Evolutionary conservation across 2,888 invertebrate genomes (phyloP).

Genomic region (Diadegma fenestrale): DNA sequence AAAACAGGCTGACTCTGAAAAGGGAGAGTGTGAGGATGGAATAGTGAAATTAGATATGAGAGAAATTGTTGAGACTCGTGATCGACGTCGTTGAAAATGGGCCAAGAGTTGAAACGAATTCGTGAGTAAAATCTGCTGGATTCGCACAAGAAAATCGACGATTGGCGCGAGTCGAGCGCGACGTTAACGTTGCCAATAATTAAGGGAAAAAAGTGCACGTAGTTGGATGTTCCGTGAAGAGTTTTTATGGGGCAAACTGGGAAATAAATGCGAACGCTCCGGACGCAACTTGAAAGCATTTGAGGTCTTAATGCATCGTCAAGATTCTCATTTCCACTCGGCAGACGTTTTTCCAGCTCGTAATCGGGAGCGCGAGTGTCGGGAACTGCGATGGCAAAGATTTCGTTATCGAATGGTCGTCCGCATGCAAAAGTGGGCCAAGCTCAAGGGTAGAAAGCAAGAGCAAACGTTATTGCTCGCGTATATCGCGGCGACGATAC

Average conservation of each 20-base stretch:
- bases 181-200: neutral
- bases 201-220: neutral
- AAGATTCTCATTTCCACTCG: slow-evolving; percentile 30
- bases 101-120: neutral
- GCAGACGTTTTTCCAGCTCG: neutral
- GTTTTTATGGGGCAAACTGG: slow-evolving; percentile 48
- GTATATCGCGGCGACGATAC: neutral
- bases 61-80: neutral
- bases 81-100: neutral
- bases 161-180: neutral
- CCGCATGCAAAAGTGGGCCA: neutral
- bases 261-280: slow-evolving; percentile 60
- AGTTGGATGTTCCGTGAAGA: slow-evolving; percentile 9
- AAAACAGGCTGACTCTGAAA: slow-evolving; percentile 2
- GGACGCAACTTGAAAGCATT: slow-evolving; percentile 47
- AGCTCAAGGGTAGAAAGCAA: neutral
- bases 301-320: slow-evolving; percentile 1
- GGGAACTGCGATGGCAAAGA: neutral
- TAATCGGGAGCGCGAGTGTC: no score
- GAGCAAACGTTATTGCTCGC: neutral
- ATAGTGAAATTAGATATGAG: slow-evolving; percentile 35
- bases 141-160: neutral
- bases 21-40: slow-evolving; percentile 4
- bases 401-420: neutral
- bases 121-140: neutral